These are phyloP conservation scores for Pogonomyrmex californicus DNA, from an alignment of 1,140 invertebrate genomes.

Conservation along the genomic window DNA sequence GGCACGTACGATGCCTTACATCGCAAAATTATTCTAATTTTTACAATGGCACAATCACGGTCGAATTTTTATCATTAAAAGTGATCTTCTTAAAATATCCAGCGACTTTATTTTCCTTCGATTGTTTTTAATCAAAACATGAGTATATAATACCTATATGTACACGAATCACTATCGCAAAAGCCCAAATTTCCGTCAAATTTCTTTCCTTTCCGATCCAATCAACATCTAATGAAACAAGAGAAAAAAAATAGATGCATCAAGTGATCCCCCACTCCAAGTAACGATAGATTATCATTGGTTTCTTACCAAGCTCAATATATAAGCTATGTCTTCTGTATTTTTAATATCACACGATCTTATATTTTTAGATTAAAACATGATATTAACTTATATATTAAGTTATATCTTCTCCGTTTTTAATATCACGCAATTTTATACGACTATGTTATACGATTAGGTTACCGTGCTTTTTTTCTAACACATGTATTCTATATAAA, in stretches of 20 bases:
- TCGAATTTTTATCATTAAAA: constrained; percentile 13
- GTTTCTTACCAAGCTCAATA: not conserved
- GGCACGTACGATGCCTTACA: not conserved
- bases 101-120: not conserved
- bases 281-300: no score
- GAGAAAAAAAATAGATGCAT: no score
- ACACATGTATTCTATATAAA: not conserved
- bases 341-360: not conserved
- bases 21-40: not conserved
- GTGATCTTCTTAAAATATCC: not conserved
- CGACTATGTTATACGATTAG: no score
- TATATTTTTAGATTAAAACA: not conserved
- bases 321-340: not conserved
- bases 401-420: not conserved
- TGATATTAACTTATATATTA: not conserved
- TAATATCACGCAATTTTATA: not conserved
- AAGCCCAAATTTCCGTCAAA: no score
- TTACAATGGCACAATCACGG: not conserved
- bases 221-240: no score
- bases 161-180: no score
- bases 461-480: no score
- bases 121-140: not conserved
- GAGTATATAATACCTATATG: not conserved
- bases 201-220: no score
- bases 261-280: no score